A percentile compares a stretch with the other conserved stretches of the same genome.
Conservation (phyloP, 2,888 invertebrate genomes). For the Clivina fossor region DNA sequence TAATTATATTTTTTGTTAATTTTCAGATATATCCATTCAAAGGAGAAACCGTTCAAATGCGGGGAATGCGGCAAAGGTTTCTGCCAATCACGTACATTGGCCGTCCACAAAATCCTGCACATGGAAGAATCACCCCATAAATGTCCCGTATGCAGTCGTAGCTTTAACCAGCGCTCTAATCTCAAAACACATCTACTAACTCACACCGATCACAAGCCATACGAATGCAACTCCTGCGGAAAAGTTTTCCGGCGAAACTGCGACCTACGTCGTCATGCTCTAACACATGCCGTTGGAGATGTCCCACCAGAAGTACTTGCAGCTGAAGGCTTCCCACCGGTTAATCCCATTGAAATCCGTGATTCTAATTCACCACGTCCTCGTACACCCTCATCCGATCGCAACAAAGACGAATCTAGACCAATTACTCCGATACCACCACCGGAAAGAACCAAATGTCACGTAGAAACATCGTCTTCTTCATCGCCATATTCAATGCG, state of each 20-base stretch:
- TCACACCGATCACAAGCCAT: constrained; percentile 89
- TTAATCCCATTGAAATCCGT: constrained; percentile 44
- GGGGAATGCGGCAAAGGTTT: constrained; percentile 96
- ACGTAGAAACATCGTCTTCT: constrained; percentile 25
- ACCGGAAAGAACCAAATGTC: constrained; percentile 54
- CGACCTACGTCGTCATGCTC: constrained; percentile 83
- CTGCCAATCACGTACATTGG: constrained; percentile 92
- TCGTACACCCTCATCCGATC: constrained; percentile 33
- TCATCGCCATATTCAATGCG: constrained; percentile 69
- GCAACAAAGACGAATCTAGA: constrained; percentile 37
- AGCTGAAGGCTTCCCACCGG: constrained; percentile 62
- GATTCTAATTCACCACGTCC: constrained; percentile 57
- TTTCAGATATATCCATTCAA: constrained; percentile 95
- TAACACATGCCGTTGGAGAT: constrained; percentile 89
- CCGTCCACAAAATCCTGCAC: constrained; percentile 91
- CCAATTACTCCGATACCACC: constrained; percentile 42
- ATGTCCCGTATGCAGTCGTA: constrained; percentile 84
- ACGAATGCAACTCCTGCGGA: constrained; percentile 85
- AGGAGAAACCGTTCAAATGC: constrained; percentile 97
- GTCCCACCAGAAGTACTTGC: constrained; percentile 77
- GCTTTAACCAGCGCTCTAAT: constrained; percentile 88
- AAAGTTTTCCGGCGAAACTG: constrained; percentile 90
- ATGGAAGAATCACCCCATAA: constrained; percentile 93
- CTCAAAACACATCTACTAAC: constrained; percentile 87
- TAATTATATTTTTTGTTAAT: too few relatives aligned